Evolutionary conservation across 53 echinoderm and acorn worm genomes (phyloP).

Genomic region (Echinometra lucunter): DNA sequence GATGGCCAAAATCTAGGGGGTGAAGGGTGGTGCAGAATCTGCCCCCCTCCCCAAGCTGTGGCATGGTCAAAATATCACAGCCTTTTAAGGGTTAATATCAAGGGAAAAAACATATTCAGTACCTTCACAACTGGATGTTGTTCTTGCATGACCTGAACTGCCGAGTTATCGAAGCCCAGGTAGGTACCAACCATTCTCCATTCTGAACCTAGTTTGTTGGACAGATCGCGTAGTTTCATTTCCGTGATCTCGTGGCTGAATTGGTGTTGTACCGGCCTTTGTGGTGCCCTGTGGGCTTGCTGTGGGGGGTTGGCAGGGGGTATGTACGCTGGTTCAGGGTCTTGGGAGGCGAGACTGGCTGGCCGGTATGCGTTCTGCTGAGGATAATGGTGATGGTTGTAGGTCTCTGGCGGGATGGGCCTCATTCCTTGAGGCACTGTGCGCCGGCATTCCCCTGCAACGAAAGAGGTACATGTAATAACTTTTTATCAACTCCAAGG

Average conservation of each 20-base stretch:
- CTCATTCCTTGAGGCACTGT: not conserved
- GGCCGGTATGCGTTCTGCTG: not conserved
- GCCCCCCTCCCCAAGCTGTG: too few species aligned
- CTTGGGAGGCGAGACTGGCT: not conserved
- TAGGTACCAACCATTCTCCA: conserved; percentile 40
- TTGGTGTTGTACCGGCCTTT: not conserved
- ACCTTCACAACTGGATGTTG: not conserved
- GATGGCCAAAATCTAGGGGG: too few species aligned
- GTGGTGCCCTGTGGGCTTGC: not conserved
- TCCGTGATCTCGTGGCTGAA: not conserved
- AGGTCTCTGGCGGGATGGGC: not conserved
- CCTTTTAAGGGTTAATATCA: too few species aligned
- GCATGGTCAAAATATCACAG: too few species aligned
- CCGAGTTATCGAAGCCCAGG: not conserved
- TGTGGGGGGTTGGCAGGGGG: not conserved
- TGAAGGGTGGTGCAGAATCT: too few species aligned
- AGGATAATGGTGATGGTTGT: not conserved
- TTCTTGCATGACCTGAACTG: conserved; percentile 15
- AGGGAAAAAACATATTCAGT: not conserved
- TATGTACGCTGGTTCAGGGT: not conserved
- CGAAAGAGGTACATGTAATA: too few species aligned
- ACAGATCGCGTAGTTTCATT: conserved; percentile 15
- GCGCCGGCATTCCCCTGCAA: conserved; percentile 26
- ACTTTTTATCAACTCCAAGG: too few species aligned
- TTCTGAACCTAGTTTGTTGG: conserved; percentile 35